Evolutionary conservation across 2,888 invertebrate genomes (phyloP).

Genomic region (Melieria crassipennis): DNA sequence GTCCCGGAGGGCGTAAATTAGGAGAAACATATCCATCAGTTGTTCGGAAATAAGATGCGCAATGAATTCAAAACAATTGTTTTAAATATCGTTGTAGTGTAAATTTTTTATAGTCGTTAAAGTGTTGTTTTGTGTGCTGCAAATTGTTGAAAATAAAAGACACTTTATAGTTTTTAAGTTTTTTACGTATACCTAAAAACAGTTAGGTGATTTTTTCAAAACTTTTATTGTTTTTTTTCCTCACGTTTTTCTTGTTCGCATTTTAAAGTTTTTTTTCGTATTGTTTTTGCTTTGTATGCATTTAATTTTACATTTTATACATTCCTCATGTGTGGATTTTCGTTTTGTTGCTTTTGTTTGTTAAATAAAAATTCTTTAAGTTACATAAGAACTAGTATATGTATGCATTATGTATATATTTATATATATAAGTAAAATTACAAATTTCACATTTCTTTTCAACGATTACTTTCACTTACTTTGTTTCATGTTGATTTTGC

Average conservation of each 20-base stretch:
- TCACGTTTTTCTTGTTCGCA: constrained; percentile 26
- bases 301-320: constrained; percentile 37
- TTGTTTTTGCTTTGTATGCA: constrained; percentile 30
- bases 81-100: too few relatives aligned
- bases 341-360: constrained; percentile 28
- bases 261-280: constrained; percentile 23
- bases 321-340: constrained; percentile 18
- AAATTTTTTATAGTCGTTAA: too few relatives aligned
- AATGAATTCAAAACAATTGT: too few relatives aligned
- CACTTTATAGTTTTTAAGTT: constrained; percentile 32
- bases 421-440: constrained; percentile 34
- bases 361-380: constrained; percentile 42
- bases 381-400: constrained; percentile 37
- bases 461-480: constrained; percentile 17
- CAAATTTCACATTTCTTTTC: constrained; percentile 34
- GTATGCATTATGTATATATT: constrained; percentile 12
- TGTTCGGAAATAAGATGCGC: too few relatives aligned
- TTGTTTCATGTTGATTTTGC: constrained; percentile 6
- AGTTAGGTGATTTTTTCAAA: constrained; percentile 43
- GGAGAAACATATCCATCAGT: too few relatives aligned
- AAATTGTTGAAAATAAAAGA: constrained; percentile 5
- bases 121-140: too few relatives aligned
- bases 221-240: constrained; percentile 42
- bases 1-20: too few relatives aligned
- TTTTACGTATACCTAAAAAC: constrained; percentile 43